Evolutionary conservation across 2,113 vertebrate genomes (phyloP).

Genomic region (Platycercus adscitus): DNA sequence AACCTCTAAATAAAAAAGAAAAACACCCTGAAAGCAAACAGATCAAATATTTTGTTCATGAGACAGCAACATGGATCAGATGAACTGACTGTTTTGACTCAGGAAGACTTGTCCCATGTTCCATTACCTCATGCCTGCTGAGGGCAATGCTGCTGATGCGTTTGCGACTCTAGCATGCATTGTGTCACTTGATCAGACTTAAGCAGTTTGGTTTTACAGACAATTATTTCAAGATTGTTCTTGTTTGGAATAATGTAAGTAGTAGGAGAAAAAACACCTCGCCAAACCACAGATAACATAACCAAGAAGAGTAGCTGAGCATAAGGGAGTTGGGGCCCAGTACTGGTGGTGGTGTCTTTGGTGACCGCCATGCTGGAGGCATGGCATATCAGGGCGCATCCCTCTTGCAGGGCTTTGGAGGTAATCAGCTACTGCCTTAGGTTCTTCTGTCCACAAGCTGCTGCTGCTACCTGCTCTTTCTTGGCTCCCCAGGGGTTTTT

Average conservation of each 20-base stretch:
- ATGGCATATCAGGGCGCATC: background rate
- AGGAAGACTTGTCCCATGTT: background rate
- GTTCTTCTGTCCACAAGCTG: background rate
- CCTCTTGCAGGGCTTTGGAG: background rate
- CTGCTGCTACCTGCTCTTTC: background rate
- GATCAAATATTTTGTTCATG: background rate
- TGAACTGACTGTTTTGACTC: background rate
- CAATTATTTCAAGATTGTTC: background rate
- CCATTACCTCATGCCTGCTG: background rate
- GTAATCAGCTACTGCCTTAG: background rate
- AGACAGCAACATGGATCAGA: background rate
- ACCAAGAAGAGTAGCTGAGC: background rate
- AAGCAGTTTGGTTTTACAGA: background rate
- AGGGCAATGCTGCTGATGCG: fast-evolving
- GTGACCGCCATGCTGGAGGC: background rate
- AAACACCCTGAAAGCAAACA: background rate
- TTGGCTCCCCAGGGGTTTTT: background rate
- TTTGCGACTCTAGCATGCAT: background rate
- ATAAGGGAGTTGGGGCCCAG: fast-evolving
- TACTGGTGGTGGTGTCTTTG: fast-evolving
- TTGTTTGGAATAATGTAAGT: background rate
- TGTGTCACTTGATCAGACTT: background rate
- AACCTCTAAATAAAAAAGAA: background rate
- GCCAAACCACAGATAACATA: fast-evolving
- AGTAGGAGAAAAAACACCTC: background rate